Conservation (phyloP, 2,888 invertebrate species). For the Druceiella hillmani region DNA sequence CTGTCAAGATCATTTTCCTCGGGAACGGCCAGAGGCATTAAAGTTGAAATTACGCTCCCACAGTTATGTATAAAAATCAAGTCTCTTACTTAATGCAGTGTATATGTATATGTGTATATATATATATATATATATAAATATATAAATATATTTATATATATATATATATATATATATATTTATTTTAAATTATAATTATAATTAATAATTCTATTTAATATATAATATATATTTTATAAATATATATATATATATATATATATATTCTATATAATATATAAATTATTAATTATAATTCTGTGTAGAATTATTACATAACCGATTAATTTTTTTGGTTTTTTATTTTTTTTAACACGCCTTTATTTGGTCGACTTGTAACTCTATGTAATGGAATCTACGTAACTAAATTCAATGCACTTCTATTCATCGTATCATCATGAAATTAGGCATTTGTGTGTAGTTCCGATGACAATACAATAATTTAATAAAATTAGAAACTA, state of each 20-base stretch:
- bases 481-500: too few species aligned
- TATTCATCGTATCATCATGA: too few species aligned
- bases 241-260: constrained; percentile 1
- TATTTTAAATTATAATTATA: not conserved
- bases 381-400: too few species aligned
- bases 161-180: not conserved
- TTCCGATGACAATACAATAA: too few species aligned
- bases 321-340: too few species aligned
- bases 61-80: not conserved
- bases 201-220: not conserved
- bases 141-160: not conserved
- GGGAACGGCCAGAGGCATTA: not conserved
- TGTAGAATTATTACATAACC: too few species aligned
- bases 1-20: not conserved
- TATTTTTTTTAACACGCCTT: too few species aligned
- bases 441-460: too few species aligned
- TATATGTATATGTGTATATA: constrained; percentile 1
- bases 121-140: not conserved
- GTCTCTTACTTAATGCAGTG: constrained; percentile 3
- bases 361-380: too few species aligned
- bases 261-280: not conserved
- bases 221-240: not conserved
- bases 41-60: not conserved
- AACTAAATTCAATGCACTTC: too few species aligned
- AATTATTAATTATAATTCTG: too few species aligned